Conservation (phyloP, 2,888 invertebrate species). For the Gryllus longicercus region DNA sequence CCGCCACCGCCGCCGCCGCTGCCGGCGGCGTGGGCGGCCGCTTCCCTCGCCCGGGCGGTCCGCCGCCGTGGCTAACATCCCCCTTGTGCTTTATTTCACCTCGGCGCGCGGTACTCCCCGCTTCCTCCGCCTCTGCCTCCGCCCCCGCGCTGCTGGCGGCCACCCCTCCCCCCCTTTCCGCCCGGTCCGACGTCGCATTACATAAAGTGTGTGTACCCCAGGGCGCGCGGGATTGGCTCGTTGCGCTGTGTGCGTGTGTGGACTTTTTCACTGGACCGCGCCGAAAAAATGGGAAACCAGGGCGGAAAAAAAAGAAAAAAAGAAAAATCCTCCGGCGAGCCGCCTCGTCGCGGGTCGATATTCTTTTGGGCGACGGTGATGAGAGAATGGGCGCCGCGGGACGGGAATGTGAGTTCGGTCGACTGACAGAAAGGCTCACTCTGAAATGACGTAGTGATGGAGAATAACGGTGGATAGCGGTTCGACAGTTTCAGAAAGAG, state of each 20-base stretch:
- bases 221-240: background rate
- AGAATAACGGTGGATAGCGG: no score
- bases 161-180: no score
- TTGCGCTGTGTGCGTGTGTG: constrained; percentile 5
- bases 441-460: no score
- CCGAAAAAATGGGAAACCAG: background rate
- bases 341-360: background rate
- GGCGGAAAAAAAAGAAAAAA: background rate
- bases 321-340: background rate
- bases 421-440: background rate
- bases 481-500: background rate
- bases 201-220: background rate
- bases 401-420: background rate
- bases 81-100: constrained; percentile 24
- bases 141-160: no score
- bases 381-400: background rate
- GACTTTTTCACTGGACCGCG: constrained; percentile 2
- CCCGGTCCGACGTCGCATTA: background rate
- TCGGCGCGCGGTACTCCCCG: constrained; percentile 19
- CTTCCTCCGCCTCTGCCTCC: background rate
- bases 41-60: background rate
- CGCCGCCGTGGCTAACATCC: constrained; percentile 11
- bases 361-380: background rate
- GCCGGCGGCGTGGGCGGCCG: background rate
- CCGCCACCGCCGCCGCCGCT: no score